phyloP scores from a whole-genome alignment of 2,113 vertebrate genomes.

The Grammomys surdaster region DNA sequence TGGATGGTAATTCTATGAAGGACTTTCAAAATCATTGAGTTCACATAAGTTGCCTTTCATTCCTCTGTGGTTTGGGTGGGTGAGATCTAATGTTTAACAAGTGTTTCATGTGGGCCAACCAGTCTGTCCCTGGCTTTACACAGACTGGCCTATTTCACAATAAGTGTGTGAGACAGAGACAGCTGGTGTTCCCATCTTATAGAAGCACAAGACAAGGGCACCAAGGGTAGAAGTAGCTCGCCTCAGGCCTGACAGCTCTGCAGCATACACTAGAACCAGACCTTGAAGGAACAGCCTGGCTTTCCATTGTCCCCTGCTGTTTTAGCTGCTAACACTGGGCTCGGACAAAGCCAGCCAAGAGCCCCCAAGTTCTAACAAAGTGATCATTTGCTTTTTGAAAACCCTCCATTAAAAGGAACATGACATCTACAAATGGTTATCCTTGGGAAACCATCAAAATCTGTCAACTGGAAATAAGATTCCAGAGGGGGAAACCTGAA shows the following conservation, averaged over 20 bases:
- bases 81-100: constrained; percentile 42
- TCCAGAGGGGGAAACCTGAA: constrained; percentile 71
- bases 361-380: constrained; percentile 60
- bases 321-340: constrained; percentile 33
- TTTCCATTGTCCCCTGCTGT: neutral
- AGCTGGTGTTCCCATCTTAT: neutral
- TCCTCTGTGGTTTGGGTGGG: neutral
- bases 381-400: constrained; percentile 70
- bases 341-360: constrained; percentile 36
- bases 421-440: constrained; percentile 69
- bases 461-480: constrained; percentile 77
- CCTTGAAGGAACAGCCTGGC: neutral
- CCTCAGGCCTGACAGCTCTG: neutral
- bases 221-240: neutral
- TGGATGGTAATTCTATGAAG: constrained; percentile 49
- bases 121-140: neutral
- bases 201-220: neutral
- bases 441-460: constrained; percentile 71
- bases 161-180: neutral
- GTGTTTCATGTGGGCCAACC: neutral
- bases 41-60: constrained; percentile 38
- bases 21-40: constrained; percentile 15
- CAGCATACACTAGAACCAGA: neutral
- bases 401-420: constrained; percentile 70
- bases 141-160: constrained; percentile 26